phyloP scores from a whole-genome alignment of 2,113 vertebrate species.

The Hydrolagus affinis region DNA sequence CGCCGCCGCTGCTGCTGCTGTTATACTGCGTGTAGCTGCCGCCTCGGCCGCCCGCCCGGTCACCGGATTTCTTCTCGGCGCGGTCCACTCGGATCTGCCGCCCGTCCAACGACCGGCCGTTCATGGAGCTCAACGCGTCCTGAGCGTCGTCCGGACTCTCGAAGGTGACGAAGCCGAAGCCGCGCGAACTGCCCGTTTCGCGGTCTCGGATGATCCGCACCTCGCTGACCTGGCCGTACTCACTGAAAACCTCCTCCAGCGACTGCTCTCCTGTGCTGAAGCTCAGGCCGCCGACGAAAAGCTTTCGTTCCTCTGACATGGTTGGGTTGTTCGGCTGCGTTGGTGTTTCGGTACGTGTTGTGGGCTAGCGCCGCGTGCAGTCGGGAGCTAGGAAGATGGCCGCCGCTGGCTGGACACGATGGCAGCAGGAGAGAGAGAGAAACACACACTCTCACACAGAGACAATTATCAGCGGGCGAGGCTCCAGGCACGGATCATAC shows the following conservation, averaged over 20 bases:
- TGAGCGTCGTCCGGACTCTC: conserved; percentile 11
- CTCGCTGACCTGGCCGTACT: conserved; percentile 23
- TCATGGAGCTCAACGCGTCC: conserved; percentile 25
- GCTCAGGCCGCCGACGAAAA: neutral
- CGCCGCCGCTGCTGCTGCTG: no score
- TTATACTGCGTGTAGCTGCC: no score
- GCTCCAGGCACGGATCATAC: no score
- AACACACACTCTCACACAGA: no score
- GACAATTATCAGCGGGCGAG: no score
- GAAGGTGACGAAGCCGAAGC: conserved; percentile 29
- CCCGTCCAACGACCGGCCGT: conserved; percentile 2
- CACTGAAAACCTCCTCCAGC: conserved; percentile 8
- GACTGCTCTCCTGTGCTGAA: neutral
- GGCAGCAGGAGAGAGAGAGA: no score
- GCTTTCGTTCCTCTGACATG: neutral
- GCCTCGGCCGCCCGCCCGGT: neutral
- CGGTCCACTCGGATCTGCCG: conserved; percentile 24
- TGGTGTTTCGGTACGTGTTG: no score
- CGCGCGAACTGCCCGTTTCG: neutral
- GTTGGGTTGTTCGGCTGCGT: no score
- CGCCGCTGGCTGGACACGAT: no score
- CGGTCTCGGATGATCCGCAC: neutral
- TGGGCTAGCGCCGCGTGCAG: no score
- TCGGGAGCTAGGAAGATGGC: no score
- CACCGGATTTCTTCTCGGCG: conserved; percentile 12